Base-by-base conservation (phyloP, 2,113 vertebrate genomes). In the Anarhynchus alexandrinus region DNA sequence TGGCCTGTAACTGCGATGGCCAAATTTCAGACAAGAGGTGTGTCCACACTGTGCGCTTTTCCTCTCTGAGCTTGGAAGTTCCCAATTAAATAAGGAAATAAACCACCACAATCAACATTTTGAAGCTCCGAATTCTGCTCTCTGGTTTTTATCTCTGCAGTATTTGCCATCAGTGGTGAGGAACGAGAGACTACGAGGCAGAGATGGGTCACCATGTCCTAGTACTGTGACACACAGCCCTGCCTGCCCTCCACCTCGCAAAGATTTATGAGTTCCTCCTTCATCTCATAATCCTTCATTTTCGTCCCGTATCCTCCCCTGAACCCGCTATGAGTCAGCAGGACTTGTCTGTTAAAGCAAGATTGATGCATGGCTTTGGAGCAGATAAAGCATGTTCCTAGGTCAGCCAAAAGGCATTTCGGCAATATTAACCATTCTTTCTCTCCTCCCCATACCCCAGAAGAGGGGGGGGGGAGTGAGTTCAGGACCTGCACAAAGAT, bases 141-240 rank as follows among this genome's bases (percentile, higher is more conserved):
- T 27, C 32, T 10, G 26, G 6, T 29, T 79, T 32, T 80, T 74
- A 26, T 57, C 74, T 55, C 86, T n/a, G 0, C 15, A 51, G 4
- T 9, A 12, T 65, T 82, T 87, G 9, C 58, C 45, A 67, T 72
- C 51, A 47, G 69, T 25, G 29, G 18, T 4, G 22, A 88, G 65
- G n/a, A 77, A 34, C 6, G 16, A 72, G 42, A 59, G 16, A 57
- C 13, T 36, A 22, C 0, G 0, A 64, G 36, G 49, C 59, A 86
- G 74, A 54, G 67, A 43, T 26, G 79, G 92, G 91, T 94, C 87
- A 62, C 10, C 8, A 4, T 2, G 10, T 66, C 67, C 93, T 82
- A 19, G n/a, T 26, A 42, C 52, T 3, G 20, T 42, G 43, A 42
- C 67, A 91, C 55, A 4, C 38, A 26, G 40, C 54, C 25, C 40